These are phyloP conservation scores for Melanophora roralis DNA, from an alignment of 2,888 invertebrate genomes.

Conservation along the genomic window DNA sequence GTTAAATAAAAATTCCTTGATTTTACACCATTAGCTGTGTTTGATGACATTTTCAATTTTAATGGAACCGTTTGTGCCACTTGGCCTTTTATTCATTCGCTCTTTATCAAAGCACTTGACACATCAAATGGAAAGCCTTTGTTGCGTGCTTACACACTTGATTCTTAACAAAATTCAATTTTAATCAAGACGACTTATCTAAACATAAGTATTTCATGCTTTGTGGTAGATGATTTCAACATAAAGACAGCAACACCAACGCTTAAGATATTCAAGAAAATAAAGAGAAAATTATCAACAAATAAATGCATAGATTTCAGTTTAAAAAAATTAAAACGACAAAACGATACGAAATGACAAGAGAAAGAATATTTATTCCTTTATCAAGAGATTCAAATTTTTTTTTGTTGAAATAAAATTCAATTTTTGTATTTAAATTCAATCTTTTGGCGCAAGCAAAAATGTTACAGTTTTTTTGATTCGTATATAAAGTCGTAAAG, in stretches of 20 bases:
- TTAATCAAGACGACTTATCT: constrained; percentile 52
- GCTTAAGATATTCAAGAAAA: neutral
- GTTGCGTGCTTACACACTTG: constrained; percentile 44
- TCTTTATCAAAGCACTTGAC: constrained; percentile 26
- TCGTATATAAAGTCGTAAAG: neutral
- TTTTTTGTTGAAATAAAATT: constrained; percentile 37
- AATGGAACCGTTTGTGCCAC: too few species aligned
- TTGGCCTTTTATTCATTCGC: neutral
- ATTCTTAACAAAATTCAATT: constrained; percentile 42
- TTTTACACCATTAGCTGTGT: too few species aligned
- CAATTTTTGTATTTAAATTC: constrained; percentile 40
- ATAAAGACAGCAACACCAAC: constrained; percentile 14
- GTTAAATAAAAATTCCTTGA: too few species aligned
- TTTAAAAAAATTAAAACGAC: neutral
- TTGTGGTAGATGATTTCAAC: neutral
- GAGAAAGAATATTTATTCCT: constrained; percentile 1
- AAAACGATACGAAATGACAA: neutral
- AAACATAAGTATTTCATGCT: neutral
- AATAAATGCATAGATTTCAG: constrained; percentile 14
- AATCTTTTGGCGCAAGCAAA: neutral
- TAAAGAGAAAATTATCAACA: neutral
- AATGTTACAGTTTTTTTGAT: constrained; percentile 14
- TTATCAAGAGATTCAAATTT: constrained; percentile 1
- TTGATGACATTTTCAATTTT: too few species aligned
- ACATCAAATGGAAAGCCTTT: constrained; percentile 1